Conservation (phyloP, 2,113 vertebrate genomes). For the human region GRCh38 chr17:76193501-76194000, state of each 20-base stretch:
- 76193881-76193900: not conserved
- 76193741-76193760: not conserved
- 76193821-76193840: not conserved
- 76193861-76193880: not conserved
- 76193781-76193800: not conserved
- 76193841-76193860: rapidly evolving
- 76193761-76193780: not conserved
- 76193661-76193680: not conserved
- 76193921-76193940: rapidly evolving
- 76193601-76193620: not conserved
- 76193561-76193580: not conserved
- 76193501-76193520: not conserved
- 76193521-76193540: not conserved
- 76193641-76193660: not conserved
- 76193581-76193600: not conserved
- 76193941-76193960: rapidly evolving
- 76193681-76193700: no score
- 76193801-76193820: not conserved
- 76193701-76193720: not conserved
- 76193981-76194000: not conserved
- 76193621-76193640: not conserved
- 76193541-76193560: not conserved
- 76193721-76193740: not conserved
- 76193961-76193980: not conserved
- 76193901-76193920: not conserved